phyloP scores from a whole-genome alignment of 1,140 invertebrate genomes.

The Eulimnadia texana region DNA sequence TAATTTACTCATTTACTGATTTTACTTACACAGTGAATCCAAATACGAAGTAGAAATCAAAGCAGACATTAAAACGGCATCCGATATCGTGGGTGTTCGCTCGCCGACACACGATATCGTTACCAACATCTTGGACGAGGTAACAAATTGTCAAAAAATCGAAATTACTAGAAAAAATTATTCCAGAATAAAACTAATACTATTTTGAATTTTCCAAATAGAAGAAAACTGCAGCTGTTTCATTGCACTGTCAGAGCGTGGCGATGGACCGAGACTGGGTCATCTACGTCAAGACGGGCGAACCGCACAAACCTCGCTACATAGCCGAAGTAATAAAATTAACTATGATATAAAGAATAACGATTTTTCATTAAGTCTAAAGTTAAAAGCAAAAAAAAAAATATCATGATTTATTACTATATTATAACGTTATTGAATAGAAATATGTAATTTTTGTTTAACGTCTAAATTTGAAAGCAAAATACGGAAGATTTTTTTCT shows the following conservation, averaged over 20 bases:
- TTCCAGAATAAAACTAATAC: too few relatives aligned
- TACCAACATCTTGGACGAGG: background rate
- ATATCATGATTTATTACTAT: too few relatives aligned
- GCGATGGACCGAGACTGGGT: constrained; percentile 17
- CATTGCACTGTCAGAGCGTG: background rate
- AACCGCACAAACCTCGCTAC: constrained; percentile 17
- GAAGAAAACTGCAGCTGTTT: background rate
- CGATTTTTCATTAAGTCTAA: too few relatives aligned
- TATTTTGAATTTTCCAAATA: background rate
- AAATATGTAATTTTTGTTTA: too few relatives aligned
- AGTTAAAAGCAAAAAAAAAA: too few relatives aligned
- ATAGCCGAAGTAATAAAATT: constrained; percentile 19
- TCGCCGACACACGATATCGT: constrained; percentile 18
- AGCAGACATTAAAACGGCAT: constrained; percentile 16
- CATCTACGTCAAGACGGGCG: constrained; percentile 12
- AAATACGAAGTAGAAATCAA: constrained; percentile 16
- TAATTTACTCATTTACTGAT: background rate
- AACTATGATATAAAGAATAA: too few relatives aligned
- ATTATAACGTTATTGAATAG: too few relatives aligned
- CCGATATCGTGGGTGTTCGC: constrained; percentile 11
- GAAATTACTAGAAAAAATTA: background rate
- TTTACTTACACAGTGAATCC: constrained; percentile 3
- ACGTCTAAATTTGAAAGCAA: too few relatives aligned
- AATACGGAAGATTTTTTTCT: too few relatives aligned
- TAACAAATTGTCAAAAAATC: background rate